Evolutionary conservation across 1,140 invertebrate genomes (phyloP).

Genomic region (Oscheius sp.): DNA sequence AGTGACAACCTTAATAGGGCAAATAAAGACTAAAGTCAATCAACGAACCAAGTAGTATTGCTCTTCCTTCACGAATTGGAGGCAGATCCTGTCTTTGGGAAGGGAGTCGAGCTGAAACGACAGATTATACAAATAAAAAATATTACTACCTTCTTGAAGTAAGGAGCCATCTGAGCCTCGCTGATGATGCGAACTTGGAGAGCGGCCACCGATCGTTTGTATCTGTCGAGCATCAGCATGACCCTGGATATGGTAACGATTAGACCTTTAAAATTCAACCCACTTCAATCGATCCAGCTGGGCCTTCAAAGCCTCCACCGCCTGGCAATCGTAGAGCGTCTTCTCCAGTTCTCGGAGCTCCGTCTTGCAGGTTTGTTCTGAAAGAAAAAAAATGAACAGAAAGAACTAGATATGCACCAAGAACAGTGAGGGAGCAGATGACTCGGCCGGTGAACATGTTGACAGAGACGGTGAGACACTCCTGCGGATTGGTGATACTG

Average conservation of each 20-base stretch:
- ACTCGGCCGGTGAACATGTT: slow-evolving; percentile 44
- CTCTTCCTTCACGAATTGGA: slow-evolving; percentile 19
- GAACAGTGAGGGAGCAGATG: slow-evolving; percentile 15
- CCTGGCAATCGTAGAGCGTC: slow-evolving; percentile 7
- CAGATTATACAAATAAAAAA: neutral
- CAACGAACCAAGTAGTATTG: slow-evolving; percentile 10
- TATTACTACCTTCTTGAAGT: slow-evolving; percentile 17
- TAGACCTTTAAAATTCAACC: neutral
- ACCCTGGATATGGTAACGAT: slow-evolving; percentile 20
- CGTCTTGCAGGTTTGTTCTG: neutral
- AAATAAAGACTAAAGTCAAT: neutral
- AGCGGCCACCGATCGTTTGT: slow-evolving; percentile 11
- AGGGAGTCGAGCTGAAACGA: neutral
- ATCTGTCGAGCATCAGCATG: slow-evolving; percentile 33
- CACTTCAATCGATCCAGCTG: neutral
- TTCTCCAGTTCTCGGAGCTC: slow-evolving; percentile 26
- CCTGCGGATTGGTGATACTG: slow-evolving; percentile 32
- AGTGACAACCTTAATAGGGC: neutral
- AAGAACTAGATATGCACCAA: slow-evolving; percentile 23
- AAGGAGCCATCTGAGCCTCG: slow-evolving; percentile 23
- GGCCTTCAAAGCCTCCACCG: neutral
- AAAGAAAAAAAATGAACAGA: neutral
- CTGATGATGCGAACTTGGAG: slow-evolving; percentile 33
- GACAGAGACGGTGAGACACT: slow-evolving; percentile 35
- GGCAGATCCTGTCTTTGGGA: slow-evolving; percentile 7